Percentiles rank a stretch among this genome's conserved stretches.
These are phyloP conservation scores for Epinephelus lanceolatus DNA, from an alignment of 2,113 vertebrate genomes.

Conservation along the genomic window DNA sequence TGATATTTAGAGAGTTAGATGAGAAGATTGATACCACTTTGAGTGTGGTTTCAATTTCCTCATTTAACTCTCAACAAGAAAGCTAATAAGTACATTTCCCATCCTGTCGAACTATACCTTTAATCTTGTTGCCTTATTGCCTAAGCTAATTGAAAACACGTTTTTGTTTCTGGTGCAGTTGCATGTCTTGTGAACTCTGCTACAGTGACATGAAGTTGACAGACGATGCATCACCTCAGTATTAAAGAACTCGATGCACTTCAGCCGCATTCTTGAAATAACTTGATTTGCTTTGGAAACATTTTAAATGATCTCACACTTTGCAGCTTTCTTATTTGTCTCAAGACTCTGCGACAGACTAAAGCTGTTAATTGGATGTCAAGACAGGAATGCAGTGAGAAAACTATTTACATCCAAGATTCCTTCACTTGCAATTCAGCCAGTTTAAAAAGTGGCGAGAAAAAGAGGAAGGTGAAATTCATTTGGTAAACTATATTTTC, in stretches of 20 bases:
- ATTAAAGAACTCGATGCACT: not conserved
- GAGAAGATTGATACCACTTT: not conserved
- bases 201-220: not conserved
- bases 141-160: no score
- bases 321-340: not conserved
- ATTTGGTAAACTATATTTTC: not conserved
- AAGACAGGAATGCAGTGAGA: not conserved
- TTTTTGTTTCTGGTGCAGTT: not conserved
- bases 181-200: not conserved
- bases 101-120: no score
- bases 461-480: not conserved
- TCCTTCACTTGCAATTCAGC: not conserved
- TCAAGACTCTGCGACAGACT: not conserved
- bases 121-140: no score
- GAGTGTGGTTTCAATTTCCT: no score
- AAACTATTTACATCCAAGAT: not conserved
- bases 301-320: not conserved
- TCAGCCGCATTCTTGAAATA: not conserved
- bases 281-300: slow-evolving; percentile 2
- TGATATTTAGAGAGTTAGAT: not conserved
- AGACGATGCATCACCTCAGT: not conserved
- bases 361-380: slow-evolving; percentile 16
- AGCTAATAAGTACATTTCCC: no score
- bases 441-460: not conserved
- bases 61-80: no score